Evolutionary conservation across 2,888 invertebrate genomes (phyloP).

Genomic region (Andricus quercusramuli): DNA sequence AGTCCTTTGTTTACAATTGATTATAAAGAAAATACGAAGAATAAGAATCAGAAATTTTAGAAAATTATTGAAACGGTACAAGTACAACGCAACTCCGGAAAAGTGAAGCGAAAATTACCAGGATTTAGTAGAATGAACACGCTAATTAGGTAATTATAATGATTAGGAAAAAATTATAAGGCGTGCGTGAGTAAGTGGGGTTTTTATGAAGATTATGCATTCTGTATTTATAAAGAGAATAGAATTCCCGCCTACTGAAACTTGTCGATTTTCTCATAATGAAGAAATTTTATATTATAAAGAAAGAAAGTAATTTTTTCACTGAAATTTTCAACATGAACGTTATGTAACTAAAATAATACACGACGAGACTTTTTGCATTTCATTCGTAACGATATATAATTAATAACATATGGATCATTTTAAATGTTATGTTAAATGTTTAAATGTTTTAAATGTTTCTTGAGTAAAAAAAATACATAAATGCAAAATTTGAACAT

Average conservation of each 20-base stretch:
- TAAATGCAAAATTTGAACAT: too few relatives aligned
- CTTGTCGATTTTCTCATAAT: background rate
- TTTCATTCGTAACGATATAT: background rate
- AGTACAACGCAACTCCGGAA: background rate
- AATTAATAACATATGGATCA: background rate
- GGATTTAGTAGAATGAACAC: conserved; percentile 4
- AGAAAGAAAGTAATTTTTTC: background rate
- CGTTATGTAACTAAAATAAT: background rate
- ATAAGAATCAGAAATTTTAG: too few relatives aligned
- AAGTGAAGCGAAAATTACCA: background rate
- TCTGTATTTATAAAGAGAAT: background rate
- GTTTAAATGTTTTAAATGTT: too few relatives aligned
- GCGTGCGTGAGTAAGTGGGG: background rate
- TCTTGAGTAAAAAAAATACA: too few relatives aligned
- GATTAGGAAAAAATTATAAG: conserved; percentile 1
- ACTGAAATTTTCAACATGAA: background rate
- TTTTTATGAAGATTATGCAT: background rate
- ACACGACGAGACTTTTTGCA: background rate
- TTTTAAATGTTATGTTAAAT: too few relatives aligned
- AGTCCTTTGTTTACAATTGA: too few relatives aligned
- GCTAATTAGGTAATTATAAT: conserved; percentile 1
- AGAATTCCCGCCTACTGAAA: background rate
- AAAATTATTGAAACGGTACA: too few relatives aligned
- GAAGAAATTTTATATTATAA: background rate
- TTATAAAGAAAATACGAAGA: too few relatives aligned